Conservation (phyloP, 2,888 invertebrate genomes). For the Ormyrus rosae region DNA sequence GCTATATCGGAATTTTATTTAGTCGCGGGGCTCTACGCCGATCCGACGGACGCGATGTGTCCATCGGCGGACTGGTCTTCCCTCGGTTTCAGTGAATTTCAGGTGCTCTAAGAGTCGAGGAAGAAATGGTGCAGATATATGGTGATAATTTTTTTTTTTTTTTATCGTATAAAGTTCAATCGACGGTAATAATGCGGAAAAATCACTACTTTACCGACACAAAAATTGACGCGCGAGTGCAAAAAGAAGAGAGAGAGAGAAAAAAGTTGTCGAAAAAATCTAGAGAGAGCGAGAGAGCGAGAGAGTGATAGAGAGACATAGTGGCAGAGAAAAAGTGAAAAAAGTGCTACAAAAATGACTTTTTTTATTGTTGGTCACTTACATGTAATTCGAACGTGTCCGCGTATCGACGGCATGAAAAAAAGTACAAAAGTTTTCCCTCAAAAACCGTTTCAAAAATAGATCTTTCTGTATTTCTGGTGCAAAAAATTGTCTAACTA, state of each 20-base stretch:
- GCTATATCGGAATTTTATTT: too few species aligned
- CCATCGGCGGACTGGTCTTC: background rate
- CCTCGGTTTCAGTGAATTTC: slow-evolving; percentile 53
- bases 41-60: too few species aligned
- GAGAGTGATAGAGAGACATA: slow-evolving; percentile 47
- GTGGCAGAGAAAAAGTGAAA: slow-evolving; percentile 59
- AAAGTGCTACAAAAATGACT: slow-evolving; percentile 67
- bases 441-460: slow-evolving; percentile 73
- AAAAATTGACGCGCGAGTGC: slow-evolving; percentile 33
- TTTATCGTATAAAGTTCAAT: slow-evolving; percentile 21
- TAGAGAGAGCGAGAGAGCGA: slow-evolving; percentile 36
- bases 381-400: slow-evolving; percentile 71
- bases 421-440: slow-evolving; percentile 71
- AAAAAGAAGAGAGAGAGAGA: slow-evolving; percentile 20
- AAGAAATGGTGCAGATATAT: slow-evolving; percentile 59
- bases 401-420: slow-evolving; percentile 73
- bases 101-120: slow-evolving; percentile 64
- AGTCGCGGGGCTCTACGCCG: too few species aligned
- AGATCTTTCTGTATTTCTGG: slow-evolving; percentile 61
- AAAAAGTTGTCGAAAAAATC: slow-evolving; percentile 14
- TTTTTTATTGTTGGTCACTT: slow-evolving; percentile 63
- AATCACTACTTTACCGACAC: slow-evolving; percentile 38
- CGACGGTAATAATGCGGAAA: slow-evolving; percentile 56
- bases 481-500: slow-evolving; percentile 61
- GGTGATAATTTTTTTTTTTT: slow-evolving; percentile 44